Percentiles rank a stretch among this genome's conserved stretches.
Evolutionary conservation across 2,888 invertebrate species (phyloP).

Genomic region (Andrena dorsata): DNA sequence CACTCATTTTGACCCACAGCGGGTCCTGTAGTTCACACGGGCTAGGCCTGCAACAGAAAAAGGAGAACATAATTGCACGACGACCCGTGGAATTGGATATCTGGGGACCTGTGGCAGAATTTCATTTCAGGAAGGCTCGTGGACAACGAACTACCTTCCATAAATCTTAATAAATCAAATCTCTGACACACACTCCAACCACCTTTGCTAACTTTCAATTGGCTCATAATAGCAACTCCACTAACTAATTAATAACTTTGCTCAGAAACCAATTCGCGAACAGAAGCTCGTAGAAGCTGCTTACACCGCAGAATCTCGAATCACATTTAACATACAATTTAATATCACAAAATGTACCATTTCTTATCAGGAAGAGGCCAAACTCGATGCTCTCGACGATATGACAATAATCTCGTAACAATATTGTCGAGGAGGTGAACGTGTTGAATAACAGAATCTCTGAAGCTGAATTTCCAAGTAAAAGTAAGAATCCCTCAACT

Average conservation of each 20-base stretch:
- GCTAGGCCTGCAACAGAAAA: constrained; percentile 91
- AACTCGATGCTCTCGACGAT: no score
- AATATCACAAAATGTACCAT: no score
- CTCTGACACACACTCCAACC: background rate
- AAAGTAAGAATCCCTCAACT: no score
- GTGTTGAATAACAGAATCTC: no score
- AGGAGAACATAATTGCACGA: background rate
- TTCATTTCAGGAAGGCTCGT: background rate
- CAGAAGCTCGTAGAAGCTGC: no score
- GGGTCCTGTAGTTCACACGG: constrained; percentile 96
- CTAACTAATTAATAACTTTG: background rate
- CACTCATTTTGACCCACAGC: constrained; percentile 94
- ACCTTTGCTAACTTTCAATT: background rate
- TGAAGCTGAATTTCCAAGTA: no score
- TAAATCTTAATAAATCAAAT: background rate
- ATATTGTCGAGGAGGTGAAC: no score
- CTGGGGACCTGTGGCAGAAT: background rate
- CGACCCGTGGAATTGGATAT: background rate
- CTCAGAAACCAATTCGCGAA: no score
- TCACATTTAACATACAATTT: no score
- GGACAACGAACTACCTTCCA: background rate
- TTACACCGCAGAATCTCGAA: no score
- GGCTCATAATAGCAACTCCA: background rate
- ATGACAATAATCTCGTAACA: no score
- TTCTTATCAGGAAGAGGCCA: no score